Base-by-base conservation (phyloP, 2,113 vertebrate species). In the Propithecus coquereli region DNA sequence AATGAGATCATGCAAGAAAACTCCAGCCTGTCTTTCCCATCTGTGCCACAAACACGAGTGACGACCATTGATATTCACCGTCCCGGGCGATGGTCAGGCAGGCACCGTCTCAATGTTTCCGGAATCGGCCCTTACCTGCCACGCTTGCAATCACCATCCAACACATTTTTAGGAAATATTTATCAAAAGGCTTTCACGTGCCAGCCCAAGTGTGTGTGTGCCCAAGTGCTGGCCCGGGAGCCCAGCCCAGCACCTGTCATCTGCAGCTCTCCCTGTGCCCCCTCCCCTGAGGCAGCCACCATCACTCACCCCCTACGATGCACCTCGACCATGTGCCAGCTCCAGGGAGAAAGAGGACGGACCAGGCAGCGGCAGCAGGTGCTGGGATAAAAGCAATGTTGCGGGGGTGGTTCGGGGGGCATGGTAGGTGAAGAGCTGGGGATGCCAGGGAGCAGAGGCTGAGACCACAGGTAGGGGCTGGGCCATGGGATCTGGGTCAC, bases 61-160 rank as follows among this genome's bases (percentile, higher is more conserved):
- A 6, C 16, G 3, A 52, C 34, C 3, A 5, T 0, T 6, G 4
- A 34, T 2, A 6, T 4, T 4, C 52, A 32, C 25, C 1, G 57
- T 30, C 52, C 80, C 3, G 10, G 37, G 54, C 0, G 5, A 18
- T 0, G 3, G n/a, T 6, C 0, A 0, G 23, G 18, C 40, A 90
- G 47, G 54, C 9, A 9, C 40, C 80, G 43, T 84, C 20, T 30
- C 9, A 1, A 23, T 17, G 57, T 23, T 20, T 82, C 87, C 2
- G 0, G 74, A 76, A 95, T 37, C 23, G 81, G 76, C 82, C 63
- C 59, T 73, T 16, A 11, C 61, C 45, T 4, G 10, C 54, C 40
- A 18, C 34, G 32, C 70, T 57, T 20, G 37, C 27, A 54, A 25
- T 23, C n/a, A 50, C 52, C 76, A 34, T 6, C 73, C 71, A 50